A percentile compares a stretch with the other conserved stretches of the same genome.
phyloP scores from a whole-genome alignment of 2,113 vertebrate species.

The Dermatemys mawii region DNA sequence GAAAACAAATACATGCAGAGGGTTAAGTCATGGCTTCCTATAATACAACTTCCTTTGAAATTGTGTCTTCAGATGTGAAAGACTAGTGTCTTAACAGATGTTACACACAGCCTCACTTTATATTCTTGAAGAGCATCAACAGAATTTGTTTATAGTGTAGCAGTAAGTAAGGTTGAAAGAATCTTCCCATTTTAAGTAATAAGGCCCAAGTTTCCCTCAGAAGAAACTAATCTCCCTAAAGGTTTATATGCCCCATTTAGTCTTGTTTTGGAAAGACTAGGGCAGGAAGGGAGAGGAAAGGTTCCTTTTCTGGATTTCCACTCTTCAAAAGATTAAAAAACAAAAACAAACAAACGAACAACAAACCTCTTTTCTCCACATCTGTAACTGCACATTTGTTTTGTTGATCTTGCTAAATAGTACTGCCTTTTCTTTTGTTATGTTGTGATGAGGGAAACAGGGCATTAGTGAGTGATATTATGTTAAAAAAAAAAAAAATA shows the following conservation, averaged over 20 bases:
- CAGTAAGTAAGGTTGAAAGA: neutral
- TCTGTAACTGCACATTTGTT: neutral
- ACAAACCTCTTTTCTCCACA: neutral
- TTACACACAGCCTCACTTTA: neutral
- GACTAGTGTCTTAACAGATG: neutral
- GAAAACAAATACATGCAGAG: neutral
- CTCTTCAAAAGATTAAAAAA: neutral
- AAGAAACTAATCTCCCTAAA: neutral
- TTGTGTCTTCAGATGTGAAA: neutral
- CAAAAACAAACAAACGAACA: too few species aligned
- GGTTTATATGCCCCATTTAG: neutral
- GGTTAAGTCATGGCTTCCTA: neutral
- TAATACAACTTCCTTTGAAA: neutral
- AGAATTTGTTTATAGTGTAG: neutral
- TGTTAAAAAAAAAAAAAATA: neutral
- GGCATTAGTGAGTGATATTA: neutral
- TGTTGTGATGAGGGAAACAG: neutral
- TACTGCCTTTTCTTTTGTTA: neutral
- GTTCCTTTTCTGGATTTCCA: neutral
- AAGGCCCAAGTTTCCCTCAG: neutral
- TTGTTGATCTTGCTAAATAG: neutral
- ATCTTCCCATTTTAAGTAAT: neutral
- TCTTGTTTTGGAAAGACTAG: neutral
- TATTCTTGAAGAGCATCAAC: neutral
- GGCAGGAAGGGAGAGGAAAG: neutral